Percentiles rank a stretch among this genome's conserved stretches.
phyloP scores from a whole-genome alignment of 1,140 invertebrate genomes.

The Euwallacea similis region DNA sequence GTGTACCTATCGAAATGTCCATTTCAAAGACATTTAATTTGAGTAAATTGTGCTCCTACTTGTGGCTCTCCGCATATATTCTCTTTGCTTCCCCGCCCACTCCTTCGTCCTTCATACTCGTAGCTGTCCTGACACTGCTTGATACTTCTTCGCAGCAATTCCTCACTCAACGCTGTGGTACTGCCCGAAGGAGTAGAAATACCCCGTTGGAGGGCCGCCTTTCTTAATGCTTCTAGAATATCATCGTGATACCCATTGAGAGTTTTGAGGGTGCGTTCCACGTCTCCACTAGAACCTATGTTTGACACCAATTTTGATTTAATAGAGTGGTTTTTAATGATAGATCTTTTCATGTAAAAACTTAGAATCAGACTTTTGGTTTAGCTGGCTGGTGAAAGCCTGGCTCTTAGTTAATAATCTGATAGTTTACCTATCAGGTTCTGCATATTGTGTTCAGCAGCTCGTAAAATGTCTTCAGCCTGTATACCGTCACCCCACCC shows the following conservation, averaged over 20 bases:
- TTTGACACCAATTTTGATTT: background rate
- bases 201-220: conserved; percentile 73
- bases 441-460: conserved; percentile 66
- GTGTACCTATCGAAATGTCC: conserved; percentile 15
- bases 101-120: conserved; percentile 60
- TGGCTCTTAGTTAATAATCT: background rate
- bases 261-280: conserved; percentile 79
- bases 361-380: too few species aligned
- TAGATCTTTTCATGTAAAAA: too few species aligned
- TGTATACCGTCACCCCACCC: conserved; percentile 72
- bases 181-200: conserved; percentile 64
- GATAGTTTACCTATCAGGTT: conserved; percentile 50
- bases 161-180: conserved; percentile 62
- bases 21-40: background rate
- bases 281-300: conserved; percentile 61
- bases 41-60: conserved; percentile 2
- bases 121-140: conserved; percentile 66
- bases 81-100: conserved; percentile 60
- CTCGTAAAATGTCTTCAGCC: conserved; percentile 69
- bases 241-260: conserved; percentile 92
- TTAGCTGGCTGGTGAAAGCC: too few species aligned
- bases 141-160: conserved; percentile 65
- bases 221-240: conserved; percentile 83
- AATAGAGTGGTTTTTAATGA: too few species aligned
- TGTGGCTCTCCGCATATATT: conserved; percentile 62